Percentiles rank a stretch among this genome's conserved stretches.
Conservation (phyloP, 2,113 vertebrate genomes). For the Zosterops borbonicus region DNA sequence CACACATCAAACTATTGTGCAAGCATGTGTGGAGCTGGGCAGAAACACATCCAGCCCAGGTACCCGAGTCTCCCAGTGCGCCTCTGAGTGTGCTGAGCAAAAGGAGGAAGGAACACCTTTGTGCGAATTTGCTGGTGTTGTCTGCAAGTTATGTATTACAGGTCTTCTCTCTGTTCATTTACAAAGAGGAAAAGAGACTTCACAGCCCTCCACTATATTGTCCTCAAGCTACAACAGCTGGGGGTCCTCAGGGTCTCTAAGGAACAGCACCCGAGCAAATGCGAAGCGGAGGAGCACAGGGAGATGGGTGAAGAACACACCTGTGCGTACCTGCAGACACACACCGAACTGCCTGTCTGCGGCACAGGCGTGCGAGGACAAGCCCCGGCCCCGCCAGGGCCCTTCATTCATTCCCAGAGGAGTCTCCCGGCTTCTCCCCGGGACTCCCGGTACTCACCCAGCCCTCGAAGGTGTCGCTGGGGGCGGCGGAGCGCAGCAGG, state of each 20-base stretch:
- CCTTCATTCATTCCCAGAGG: not conserved
- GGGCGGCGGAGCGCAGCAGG: constrained; percentile 80
- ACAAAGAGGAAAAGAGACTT: not conserved
- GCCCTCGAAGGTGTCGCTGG: constrained; percentile 87
- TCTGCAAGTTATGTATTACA: accelerated
- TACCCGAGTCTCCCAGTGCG: accelerated
- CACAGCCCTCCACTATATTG: not conserved
- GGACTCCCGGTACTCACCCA: constrained; percentile 84
- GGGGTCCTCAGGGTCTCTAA: not conserved
- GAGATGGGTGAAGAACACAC: accelerated
- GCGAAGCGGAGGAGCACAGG: not conserved
- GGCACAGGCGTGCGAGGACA: not conserved
- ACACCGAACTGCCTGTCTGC: not conserved
- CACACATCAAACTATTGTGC: not conserved
- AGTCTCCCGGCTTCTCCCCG: not conserved
- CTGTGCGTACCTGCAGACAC: not conserved
- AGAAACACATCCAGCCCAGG: not conserved
- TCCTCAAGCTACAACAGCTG: not conserved
- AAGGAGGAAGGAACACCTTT: not conserved
- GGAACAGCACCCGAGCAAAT: accelerated
- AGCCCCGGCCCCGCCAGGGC: not conserved
- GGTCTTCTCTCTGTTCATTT: not conserved
- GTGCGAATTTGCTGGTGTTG: not conserved
- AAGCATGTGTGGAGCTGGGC: not conserved
- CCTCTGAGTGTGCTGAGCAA: not conserved